Evolutionary conservation across 2,797 vertebrate species (phyloP), one percentile per base, ranked within the genome.

Genomic region (Lemur catta): DNA sequence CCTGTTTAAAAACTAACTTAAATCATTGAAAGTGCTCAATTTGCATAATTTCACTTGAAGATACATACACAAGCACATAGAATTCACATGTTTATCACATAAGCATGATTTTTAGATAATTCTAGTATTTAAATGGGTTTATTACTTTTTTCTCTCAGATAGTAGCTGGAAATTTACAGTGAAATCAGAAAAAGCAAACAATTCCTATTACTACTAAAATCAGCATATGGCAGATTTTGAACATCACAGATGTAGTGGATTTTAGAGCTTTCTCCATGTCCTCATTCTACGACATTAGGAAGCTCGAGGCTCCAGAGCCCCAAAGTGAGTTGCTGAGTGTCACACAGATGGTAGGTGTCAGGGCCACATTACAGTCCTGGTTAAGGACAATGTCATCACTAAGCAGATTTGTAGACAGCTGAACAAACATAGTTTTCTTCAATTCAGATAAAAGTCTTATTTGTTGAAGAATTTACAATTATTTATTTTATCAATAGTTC

Each of bases 21-120:
- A 71, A 61, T 85, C 7, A 69, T 11, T 72, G 28, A 82, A 78
- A 88, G 20, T 94, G 78, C 43, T 75, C 65, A 71, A 46, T 46
- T 71, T 50, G 90, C 52, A 85, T 22, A 80, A n/a, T 90, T 84
- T 88, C 89, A 17, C n/a, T 48, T 22, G 11, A 87, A 90, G 30
- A 61, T 43, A 35, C 48, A 92, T 50, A 30, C 5, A 55, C 20
- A 17, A 61, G 0, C 24, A 46, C 55, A 52, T 0, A 24, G 35
- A 79, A 55, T 63, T 55, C 30, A 35, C 35, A 6, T 41, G 48
- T 67, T 10, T 79, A 38, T 80, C 35, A 30, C n/a, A 67, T 80
- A 26, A 6, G 46, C n/a, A 65, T 78, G 46, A 46, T 30, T 74
- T 86, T 91, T 87, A 80, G 80, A 72, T 81, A 79, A 78, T 35